Percentiles rank a stretch among this genome's conserved stretches.
Conservation (phyloP, 2,797 vertebrate species). For the Mormyrus proboscirostris region DNA sequence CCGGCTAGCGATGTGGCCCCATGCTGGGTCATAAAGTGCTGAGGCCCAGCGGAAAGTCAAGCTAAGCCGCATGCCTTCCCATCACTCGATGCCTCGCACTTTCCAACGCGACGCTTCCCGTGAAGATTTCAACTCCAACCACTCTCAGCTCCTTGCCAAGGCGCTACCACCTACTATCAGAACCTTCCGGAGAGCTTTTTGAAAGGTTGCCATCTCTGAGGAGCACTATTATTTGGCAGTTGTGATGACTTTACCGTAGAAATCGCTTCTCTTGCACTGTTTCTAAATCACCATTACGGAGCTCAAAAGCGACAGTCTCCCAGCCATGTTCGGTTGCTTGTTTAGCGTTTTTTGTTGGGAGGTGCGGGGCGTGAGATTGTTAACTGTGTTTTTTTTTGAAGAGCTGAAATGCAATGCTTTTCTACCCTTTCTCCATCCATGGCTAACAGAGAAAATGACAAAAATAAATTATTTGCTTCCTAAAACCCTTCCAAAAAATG, state of each 20-base stretch:
- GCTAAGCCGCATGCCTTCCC: slow-evolving; percentile 52
- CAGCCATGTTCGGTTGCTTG: neutral
- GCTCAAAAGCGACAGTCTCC: neutral
- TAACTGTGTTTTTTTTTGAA: neutral
- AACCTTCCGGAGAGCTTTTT: slow-evolving; percentile 12
- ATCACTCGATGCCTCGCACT: slow-evolving; percentile 53
- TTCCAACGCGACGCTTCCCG: slow-evolving; percentile 35
- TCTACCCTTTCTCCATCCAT: neutral
- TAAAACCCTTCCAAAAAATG: neutral
- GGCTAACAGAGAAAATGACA: neutral
- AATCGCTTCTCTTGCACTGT: neutral
- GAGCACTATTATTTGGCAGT: neutral
- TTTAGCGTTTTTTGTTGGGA: neutral
- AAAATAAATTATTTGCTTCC: neutral
- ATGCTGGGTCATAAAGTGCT: slow-evolving; percentile 60
- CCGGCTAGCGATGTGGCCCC: slow-evolving; percentile 48
- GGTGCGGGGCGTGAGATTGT: neutral
- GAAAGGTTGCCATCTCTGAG: neutral
- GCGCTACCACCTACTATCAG: neutral
- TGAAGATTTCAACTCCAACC: slow-evolving; percentile 46
- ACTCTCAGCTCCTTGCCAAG: neutral
- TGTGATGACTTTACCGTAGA: neutral
- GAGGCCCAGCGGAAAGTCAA: slow-evolving; percentile 54
- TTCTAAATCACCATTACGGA: neutral
- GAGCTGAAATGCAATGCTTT: neutral